Base-by-base conservation (phyloP, 2,888 invertebrate species). In the Carcina quercana region DNA sequence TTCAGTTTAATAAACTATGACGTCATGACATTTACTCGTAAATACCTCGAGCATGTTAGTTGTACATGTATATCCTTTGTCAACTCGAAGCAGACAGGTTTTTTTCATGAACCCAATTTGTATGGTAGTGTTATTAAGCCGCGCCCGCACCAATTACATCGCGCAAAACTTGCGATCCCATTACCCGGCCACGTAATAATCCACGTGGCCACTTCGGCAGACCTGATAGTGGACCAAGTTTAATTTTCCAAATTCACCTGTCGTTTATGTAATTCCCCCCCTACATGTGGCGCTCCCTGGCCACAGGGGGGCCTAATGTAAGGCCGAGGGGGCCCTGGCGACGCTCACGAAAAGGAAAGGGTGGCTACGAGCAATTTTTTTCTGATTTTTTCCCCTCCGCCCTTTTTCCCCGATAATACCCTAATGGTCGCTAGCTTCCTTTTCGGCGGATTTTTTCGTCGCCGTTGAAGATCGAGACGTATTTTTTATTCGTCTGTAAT, bases 171-270 rank as follows among this genome's bases (percentile, higher is more conserved):
- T 25, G 28, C 28, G 31, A 30, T 35, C 32, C 43, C 42, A n/a
- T n/a, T n/a, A n/a, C n/a, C n/a, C n/a, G n/a, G 39, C 37, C 42
- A 40, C 34, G 39, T 43, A 46, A 47, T 47, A 48, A 48, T 44
- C 48, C 43, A 12, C 24, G 32, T 30, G 45, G 53, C 52, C 51
- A 52, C 59, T 55, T 51, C 47, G 43, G 45, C 44, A 45, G 49
- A 43, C 51, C 47, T 48, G 58, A 55, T 60, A 59, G 58, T 60
- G 61, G 59, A 59, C 53, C 58, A 59, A 71, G 69, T 82, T 80
- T 80, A 79, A 82, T 79, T 82, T 78, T 70, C 76, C 70, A 76
- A 82, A 80, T 75, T 76, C 75, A 82, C 82, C 79, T 82, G 78
- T 57, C 76, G 71, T 69, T 74, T 68, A 73, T 69, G 71, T 78